These are phyloP conservation scores for Heliothis subflexa DNA, from an alignment of 1,140 invertebrate genomes.

Conservation along the genomic window DNA sequence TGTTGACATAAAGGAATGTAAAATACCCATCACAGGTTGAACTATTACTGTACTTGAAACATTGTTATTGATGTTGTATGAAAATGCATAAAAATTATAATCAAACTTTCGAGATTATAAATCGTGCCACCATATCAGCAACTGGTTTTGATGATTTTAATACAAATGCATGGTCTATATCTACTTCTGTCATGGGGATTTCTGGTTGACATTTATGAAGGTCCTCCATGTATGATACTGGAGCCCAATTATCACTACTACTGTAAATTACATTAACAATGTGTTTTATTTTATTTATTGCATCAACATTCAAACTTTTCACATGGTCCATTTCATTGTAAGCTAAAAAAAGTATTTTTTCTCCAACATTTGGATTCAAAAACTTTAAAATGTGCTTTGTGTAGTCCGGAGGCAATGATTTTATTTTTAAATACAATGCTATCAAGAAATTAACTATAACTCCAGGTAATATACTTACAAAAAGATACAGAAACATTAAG, in stretches of 20 bases:
- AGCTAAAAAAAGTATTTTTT: constrained; percentile 73
- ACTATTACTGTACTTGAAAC: no score
- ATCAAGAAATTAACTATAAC: constrained; percentile 60
- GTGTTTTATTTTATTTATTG: constrained; percentile 67
- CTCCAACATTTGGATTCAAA: constrained; percentile 62
- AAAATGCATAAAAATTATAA: background rate
- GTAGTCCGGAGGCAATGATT: constrained; percentile 61
- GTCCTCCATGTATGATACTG: constrained; percentile 69
- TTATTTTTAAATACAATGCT: constrained; percentile 64
- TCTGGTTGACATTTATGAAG: constrained; percentile 65
- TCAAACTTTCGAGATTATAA: constrained; percentile 56
- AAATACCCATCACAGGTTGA: no score
- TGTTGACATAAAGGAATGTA: no score
- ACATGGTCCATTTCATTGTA: constrained; percentile 81
- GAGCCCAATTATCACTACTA: constrained; percentile 71
- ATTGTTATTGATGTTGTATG: background rate
- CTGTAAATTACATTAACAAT: constrained; percentile 73
- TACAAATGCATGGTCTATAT: constrained; percentile 75
- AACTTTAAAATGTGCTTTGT: constrained; percentile 63
- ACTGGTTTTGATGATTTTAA: constrained; percentile 73
- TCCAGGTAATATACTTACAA: constrained; percentile 65
- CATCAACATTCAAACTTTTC: constrained; percentile 60
- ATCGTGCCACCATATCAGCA: constrained; percentile 68
- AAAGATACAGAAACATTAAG: constrained; percentile 61
- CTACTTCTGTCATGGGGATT: constrained; percentile 63